These are phyloP conservation scores for Amblyjoppa fuscipennis DNA, from an alignment of 2,888 invertebrate genomes.

Conservation along the genomic window DNA sequence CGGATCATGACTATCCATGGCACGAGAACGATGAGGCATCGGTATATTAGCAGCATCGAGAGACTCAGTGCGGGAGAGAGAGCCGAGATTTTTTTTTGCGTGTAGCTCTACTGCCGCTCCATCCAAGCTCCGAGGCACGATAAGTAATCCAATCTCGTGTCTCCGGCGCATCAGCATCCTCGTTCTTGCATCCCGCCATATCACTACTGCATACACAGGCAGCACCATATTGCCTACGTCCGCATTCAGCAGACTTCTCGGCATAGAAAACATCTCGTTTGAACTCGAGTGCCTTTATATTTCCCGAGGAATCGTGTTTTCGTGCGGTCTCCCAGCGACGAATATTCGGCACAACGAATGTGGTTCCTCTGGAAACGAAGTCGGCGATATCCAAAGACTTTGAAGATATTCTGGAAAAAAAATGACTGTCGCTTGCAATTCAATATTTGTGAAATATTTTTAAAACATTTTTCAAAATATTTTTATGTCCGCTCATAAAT, in stretches of 20 bases:
- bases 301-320: background rate
- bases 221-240: background rate
- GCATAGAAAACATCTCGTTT: background rate
- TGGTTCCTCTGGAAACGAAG: background rate
- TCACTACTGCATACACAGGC: slow-evolving; percentile 17
- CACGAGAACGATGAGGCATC: slow-evolving; percentile 14
- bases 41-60: slow-evolving; percentile 20
- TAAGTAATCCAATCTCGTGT: slow-evolving; percentile 78
- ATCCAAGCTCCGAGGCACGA: slow-evolving; percentile 58
- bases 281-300: background rate
- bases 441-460: too few species aligned
- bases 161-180: slow-evolving; percentile 70
- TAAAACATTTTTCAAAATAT: too few species aligned
- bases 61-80: slow-evolving; percentile 17
- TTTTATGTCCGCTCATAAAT: too few species aligned
- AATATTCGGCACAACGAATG: background rate
- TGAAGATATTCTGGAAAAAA: too few species aligned
- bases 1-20: slow-evolving; percentile 28
- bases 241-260: background rate
- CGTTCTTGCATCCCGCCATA: slow-evolving; percentile 55
- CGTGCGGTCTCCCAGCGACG: background rate
- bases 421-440: too few species aligned
- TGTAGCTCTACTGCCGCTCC: slow-evolving; percentile 1
- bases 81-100: slow-evolving; percentile 23
- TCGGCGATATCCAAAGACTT: background rate